phyloP scores from a whole-genome alignment of 2,888 invertebrate species.

The Pasiphila rectangulata region DNA sequence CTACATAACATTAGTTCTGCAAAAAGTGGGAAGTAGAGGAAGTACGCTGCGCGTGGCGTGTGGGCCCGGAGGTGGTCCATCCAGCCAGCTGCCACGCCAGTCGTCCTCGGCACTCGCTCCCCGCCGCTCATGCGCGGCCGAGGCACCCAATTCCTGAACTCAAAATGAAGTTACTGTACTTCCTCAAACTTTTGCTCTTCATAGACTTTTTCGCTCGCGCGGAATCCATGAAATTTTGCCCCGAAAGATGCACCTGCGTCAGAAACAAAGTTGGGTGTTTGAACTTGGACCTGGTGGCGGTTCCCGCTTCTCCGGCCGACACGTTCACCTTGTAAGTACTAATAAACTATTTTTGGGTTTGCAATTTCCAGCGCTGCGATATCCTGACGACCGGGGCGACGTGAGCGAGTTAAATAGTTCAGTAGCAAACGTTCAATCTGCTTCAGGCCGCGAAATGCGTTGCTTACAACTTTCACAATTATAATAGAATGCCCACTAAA shows the following conservation, averaged over 20 bases:
- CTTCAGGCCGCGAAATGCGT: too few species aligned
- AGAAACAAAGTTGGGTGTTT: slow-evolving; percentile 58
- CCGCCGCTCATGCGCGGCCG: slow-evolving; percentile 16
- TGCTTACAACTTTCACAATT: too few species aligned
- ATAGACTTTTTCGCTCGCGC: slow-evolving; percentile 40
- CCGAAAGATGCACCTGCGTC: slow-evolving; percentile 58
- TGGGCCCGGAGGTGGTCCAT: neutral
- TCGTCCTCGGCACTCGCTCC: slow-evolving; percentile 20
- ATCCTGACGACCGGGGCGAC: too few species aligned
- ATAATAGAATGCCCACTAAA: too few species aligned
- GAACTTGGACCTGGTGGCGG: slow-evolving; percentile 51
- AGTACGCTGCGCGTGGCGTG: too few species aligned
- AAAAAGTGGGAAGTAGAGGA: too few species aligned
- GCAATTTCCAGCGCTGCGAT: neutral
- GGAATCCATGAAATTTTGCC: slow-evolving; percentile 47
- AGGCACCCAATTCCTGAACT: slow-evolving; percentile 10
- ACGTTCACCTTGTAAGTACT: slow-evolving; percentile 68
- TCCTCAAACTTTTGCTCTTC: slow-evolving; percentile 48
- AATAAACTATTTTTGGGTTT: slow-evolving; percentile 3
- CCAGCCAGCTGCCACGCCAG: slow-evolving; percentile 5
- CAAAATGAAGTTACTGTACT: slow-evolving; percentile 41
- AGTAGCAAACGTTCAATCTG: too few species aligned
- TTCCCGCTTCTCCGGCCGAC: slow-evolving; percentile 54
- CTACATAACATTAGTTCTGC: too few species aligned
- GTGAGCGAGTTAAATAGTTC: too few species aligned